A percentile compares a stretch with the other conserved stretches of the same genome.
phyloP scores from a whole-genome alignment of 2,113 vertebrate species.

The Seriola rivoliana region DNA sequence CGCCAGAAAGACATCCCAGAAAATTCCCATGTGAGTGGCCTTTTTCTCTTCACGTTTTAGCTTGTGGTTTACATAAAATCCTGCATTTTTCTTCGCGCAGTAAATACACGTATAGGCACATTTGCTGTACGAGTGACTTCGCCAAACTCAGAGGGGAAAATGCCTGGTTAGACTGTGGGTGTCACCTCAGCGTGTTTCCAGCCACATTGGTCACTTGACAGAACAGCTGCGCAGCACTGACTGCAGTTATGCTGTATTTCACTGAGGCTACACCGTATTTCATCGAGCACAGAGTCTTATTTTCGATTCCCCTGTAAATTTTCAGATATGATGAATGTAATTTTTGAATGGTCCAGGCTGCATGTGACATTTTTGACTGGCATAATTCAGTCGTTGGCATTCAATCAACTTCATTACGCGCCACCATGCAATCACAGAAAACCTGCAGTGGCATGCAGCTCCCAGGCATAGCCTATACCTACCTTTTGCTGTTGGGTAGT shows the following conservation, averaged over 20 bases:
- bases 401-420: slow-evolving; percentile 13
- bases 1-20: neutral
- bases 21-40: neutral
- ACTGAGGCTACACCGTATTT: slow-evolving; percentile 3
- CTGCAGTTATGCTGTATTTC: slow-evolving; percentile 25
- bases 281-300: neutral
- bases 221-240: slow-evolving; percentile 65
- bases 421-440: slow-evolving; percentile 12
- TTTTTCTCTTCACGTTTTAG: slow-evolving; percentile 1
- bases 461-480: slow-evolving; percentile 42
- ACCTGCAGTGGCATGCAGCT: slow-evolving; percentile 28
- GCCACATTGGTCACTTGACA: slow-evolving; percentile 68
- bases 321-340: neutral
- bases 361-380: neutral
- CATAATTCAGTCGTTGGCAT: slow-evolving; percentile 10
- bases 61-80: slow-evolving; percentile 37
- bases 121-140: slow-evolving; percentile 19
- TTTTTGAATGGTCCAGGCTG: neutral
- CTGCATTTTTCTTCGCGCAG: slow-evolving; percentile 14
- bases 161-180: slow-evolving; percentile 60
- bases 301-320: neutral
- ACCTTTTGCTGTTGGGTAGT: slow-evolving; percentile 95
- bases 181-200: slow-evolving; percentile 68
- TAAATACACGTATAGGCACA: slow-evolving; percentile 20
- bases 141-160: slow-evolving; percentile 40